Evolutionary conservation across 2,888 invertebrate species (phyloP), one percentile per base, ranked within the genome.

Genomic region (Frankliniella fusca): DNA sequence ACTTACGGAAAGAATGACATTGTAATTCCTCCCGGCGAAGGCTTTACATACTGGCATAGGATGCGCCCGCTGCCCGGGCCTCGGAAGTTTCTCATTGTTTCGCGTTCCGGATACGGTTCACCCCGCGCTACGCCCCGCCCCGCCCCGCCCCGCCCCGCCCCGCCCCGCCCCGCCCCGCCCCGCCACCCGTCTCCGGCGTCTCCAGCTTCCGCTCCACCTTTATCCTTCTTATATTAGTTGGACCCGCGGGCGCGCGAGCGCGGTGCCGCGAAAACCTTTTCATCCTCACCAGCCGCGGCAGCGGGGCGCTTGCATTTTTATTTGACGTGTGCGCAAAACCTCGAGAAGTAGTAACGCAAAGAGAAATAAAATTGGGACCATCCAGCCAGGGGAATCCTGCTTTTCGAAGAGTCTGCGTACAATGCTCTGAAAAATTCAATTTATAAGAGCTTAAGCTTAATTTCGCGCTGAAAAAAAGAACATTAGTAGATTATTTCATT

Each of bases 201-300:
- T 76, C 70, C 70, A 27, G 27, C 70, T 76, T 76, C 27, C 70
- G 23, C n/a, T 27, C 70, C 70, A 27, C 70, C 70, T 76, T 76
- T 76, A 76, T 76, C 70, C 70, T 76, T 76, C 70, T 76, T 76
- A 76, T 76, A 76, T 76, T 76, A 76, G 70, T 76, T 76, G 23
- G 27, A 23, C 27, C 70, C 12, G 10, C 7, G 70, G 23, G 70
- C 20, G 23, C n/a, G 70, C 27, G 70, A 5, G 23, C 38, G 70
- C 27, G 70, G 11, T 9, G 70, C 70, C 11, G 23, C 70, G 12
- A 27, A 76, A 76, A 27, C 27, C 27, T 23, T 61, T 76, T 70
- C 27, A 76, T 76, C 27, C 38, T 38, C 38, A 5, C 38, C 38
- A 38, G 38, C 38, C 38, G 38, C 38, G 38, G 38, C 38, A 5